Evolutionary conservation across 2,888 invertebrate genomes (phyloP).

Genomic region (Nesidiocoris tenuis): DNA sequence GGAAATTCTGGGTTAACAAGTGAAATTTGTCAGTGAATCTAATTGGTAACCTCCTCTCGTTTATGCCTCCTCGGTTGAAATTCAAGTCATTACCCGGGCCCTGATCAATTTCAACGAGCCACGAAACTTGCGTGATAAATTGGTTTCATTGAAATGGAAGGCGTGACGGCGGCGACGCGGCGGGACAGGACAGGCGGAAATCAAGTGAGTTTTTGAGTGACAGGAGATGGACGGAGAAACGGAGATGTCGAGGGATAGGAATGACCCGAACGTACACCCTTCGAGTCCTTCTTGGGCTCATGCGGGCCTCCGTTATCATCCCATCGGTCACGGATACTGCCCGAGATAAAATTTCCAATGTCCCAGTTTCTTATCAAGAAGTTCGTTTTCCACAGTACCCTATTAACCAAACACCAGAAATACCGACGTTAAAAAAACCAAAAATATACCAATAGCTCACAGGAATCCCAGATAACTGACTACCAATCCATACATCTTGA

Average conservation of each 20-base stretch:
- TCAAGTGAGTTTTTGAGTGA: conserved; percentile 29
- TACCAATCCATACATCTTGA: too few species aligned
- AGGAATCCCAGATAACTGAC: too few species aligned
- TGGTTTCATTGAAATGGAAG: conserved; percentile 20
- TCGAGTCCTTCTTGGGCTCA: neutral
- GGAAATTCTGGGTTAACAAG: too few species aligned
- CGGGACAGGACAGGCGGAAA: neutral
- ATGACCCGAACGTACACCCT: too few species aligned
- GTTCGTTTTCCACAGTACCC: too few species aligned
- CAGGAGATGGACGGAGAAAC: conserved; percentile 3
- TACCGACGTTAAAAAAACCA: too few species aligned
- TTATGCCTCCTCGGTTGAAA: neutral
- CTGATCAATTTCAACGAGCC: neutral
- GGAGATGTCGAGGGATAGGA: neutral
- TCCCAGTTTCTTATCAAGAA: too few species aligned
- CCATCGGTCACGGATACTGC: neutral
- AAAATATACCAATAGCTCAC: too few species aligned
- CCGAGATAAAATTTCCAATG: too few species aligned
- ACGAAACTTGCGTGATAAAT: conserved; percentile 4
- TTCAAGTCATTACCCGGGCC: conserved; percentile 1
- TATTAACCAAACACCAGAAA: too few species aligned
- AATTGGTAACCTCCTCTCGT: too few species aligned
- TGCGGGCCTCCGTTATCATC: conserved; percentile 24
- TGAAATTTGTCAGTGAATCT: too few species aligned
- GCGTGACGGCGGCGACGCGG: neutral